Evolutionary conservation across 2,888 invertebrate species (phyloP), one percentile per base, ranked within the genome.

Genomic region (Tenthredo livida): DNA sequence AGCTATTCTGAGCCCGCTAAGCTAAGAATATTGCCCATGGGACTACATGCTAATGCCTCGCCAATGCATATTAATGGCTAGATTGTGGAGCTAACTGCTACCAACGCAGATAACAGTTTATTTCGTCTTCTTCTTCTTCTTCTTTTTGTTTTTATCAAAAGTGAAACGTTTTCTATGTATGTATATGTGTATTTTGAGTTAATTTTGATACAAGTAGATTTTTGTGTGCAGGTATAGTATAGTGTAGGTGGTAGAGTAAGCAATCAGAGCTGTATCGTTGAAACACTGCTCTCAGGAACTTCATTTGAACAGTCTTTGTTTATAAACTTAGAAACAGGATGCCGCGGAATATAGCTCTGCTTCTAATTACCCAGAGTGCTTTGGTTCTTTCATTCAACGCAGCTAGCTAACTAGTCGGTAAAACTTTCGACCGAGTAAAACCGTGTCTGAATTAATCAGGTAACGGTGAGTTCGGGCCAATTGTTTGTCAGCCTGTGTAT

Each of bases 281-380:
- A 83, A 83, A 83, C 67, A 83, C 83, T 70, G 83, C 83, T 83
- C 88, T 86, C 86, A 88, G 88, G 88, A 91, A 91, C 91, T 92
- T 91, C 90, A 89, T 92, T 92, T 91, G 83, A 92, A 91, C 90
- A 90, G 91, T 92, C 89, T 91, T 92, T 92, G 91, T 92, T 92
- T 92, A 91, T 91, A 92, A 91, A 92, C 90, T 91, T 83, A 83
- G 90, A 92, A 92, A 91, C 90, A 91, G 91, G 90, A 91, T 89
- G 90, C 86, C 77, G 89, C 88, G 88, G 91, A 90, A 91, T 91
- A 92, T 91, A 92, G 91, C 91, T 92, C 90, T 90, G 90, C 89
- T 58, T 91, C 91, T 92, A 92, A 92, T 92, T 92, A 92, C 90
- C 90, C 90, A 88, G 90, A 91, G 91, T 91, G 91, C 92, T 92